A percentile compares a stretch with the other conserved stretches of the same genome.
Evolutionary conservation across 2,797 vertebrate genomes (phyloP).

Genomic region (Acanthopagrus latus): DNA sequence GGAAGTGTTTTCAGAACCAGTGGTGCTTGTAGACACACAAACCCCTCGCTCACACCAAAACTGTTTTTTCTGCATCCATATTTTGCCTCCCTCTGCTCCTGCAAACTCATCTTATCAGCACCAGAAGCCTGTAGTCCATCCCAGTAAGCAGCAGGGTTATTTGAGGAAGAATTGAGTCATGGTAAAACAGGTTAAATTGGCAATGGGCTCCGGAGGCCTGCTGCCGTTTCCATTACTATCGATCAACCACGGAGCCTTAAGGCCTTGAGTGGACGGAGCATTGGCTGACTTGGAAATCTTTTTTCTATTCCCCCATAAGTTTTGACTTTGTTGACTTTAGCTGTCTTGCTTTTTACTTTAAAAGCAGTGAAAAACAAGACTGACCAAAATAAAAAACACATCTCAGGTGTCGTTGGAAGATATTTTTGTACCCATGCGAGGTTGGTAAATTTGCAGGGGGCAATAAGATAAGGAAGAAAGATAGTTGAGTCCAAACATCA

Average conservation of each 20-base stretch:
- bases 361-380: conserved; percentile 29
- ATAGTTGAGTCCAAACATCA: too few species aligned
- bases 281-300: conserved; percentile 58
- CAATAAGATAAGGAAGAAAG: too few species aligned
- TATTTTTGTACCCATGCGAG: conserved; percentile 12
- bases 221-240: conserved; percentile 70
- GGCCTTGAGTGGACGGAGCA: conserved; percentile 54
- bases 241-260: conserved; percentile 72
- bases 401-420: conserved; percentile 18
- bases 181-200: conserved; percentile 73
- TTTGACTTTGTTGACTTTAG: conserved; percentile 53
- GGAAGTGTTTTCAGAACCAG: conserved; percentile 54
- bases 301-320: conserved; percentile 52
- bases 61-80: conserved; percentile 36
- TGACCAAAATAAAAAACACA: conserved; percentile 37
- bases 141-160: conserved; percentile 66
- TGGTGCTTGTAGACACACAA: conserved; percentile 31
- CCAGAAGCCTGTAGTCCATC: conserved; percentile 63
- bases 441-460: background rate
- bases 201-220: conserved; percentile 62
- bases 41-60: conserved; percentile 7
- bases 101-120: conserved; percentile 63
- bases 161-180: conserved; percentile 75
- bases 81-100: conserved; percentile 29
- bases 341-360: conserved; percentile 25